A percentile compares a stretch with the other conserved stretches of the same genome.
Evolutionary conservation across 2,888 invertebrate genomes (phyloP).

Genomic region (Rhagonycha lutea): DNA sequence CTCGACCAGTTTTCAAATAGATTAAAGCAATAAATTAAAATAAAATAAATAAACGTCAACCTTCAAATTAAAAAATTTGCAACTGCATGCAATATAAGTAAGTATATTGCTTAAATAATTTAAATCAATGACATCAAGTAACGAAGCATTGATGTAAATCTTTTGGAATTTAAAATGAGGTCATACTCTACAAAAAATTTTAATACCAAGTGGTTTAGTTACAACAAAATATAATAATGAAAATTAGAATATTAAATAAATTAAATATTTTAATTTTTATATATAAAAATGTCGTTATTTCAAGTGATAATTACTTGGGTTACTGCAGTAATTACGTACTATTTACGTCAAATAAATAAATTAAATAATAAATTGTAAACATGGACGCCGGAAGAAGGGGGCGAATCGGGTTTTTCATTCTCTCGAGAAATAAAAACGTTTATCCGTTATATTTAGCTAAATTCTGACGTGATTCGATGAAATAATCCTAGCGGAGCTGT

Average conservation of each 20-base stretch:
- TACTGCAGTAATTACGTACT: not conserved
- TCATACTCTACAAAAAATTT: not conserved
- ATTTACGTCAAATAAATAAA: not conserved
- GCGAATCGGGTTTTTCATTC: not conserved
- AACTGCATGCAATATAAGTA: not conserved
- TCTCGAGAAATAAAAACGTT: not conserved
- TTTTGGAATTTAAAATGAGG: slow-evolving; percentile 21
- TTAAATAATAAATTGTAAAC: not conserved
- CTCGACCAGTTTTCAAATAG: not conserved
- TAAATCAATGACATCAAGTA: slow-evolving; percentile 13
- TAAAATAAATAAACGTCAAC: not conserved
- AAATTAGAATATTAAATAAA: not conserved
- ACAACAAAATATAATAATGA: not conserved
- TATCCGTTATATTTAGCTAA: not conserved
- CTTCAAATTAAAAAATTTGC: not conserved
- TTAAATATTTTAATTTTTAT: not conserved
- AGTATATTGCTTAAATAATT: slow-evolving; percentile 4
- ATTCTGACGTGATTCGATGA: not conserved
- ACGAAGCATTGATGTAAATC: slow-evolving; percentile 18
- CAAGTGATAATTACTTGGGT: not conserved
- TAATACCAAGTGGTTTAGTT: not conserved
- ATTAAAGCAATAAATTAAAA: not conserved
- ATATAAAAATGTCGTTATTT: not conserved
- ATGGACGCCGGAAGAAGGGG: not conserved
- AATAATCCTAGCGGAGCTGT: not conserved